Conservation (phyloP, 1,140 invertebrate species). For the Gonatopus flavifemur region DNA sequence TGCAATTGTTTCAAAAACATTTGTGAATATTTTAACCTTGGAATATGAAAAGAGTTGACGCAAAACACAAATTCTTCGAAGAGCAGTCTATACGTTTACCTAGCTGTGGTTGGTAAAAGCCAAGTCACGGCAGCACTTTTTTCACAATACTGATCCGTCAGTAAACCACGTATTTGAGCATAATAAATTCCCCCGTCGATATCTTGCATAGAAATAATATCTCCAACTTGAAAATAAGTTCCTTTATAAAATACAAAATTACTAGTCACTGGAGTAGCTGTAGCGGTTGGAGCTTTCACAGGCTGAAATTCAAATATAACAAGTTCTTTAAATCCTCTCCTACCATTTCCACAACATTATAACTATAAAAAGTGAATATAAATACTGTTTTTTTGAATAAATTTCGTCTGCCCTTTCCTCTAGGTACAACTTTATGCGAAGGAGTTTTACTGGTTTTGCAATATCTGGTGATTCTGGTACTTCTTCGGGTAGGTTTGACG, state of each 20-base stretch:
- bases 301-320: conserved; percentile 55
- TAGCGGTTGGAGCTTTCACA: conserved; percentile 76
- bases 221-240: conserved; percentile 85
- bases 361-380: background rate
- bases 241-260: conserved; percentile 84
- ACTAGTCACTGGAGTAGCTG: conserved; percentile 78
- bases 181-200: conserved; percentile 78
- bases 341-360: background rate
- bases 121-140: conserved; percentile 93
- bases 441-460: conserved; percentile 56
- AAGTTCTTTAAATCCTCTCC: background rate
- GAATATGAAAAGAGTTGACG: too few species aligned
- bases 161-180: conserved; percentile 84
- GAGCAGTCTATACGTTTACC: too few species aligned
- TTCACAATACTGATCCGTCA: conserved; percentile 91
- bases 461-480: conserved; percentile 61
- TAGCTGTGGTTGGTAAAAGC: conserved; percentile 81
- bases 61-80: too few species aligned
- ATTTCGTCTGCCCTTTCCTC: conserved; percentile 73
- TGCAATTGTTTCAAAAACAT: too few species aligned
- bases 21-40: too few species aligned
- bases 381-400: conserved; percentile 77
- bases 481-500: conserved; percentile 57
- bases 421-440: conserved; percentile 57
- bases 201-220: conserved; percentile 86